These are phyloP conservation scores for Aporrectodea caliginosa DNA, from an alignment of 1,140 invertebrate species.

Conservation along the genomic window DNA sequence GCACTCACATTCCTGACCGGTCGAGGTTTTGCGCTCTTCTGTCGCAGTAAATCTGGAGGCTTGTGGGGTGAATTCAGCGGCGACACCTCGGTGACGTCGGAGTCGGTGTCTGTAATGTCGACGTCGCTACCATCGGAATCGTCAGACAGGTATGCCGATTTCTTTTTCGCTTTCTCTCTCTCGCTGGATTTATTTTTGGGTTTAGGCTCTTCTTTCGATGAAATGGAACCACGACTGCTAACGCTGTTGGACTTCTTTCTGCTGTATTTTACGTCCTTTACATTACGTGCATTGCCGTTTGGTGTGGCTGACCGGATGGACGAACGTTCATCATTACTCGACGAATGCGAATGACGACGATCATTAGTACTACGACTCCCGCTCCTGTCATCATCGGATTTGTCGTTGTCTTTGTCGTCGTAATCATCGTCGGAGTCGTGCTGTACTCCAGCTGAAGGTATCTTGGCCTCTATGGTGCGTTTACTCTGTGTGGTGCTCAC, in stretches of 20 bases:
- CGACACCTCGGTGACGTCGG: conserved; percentile 47
- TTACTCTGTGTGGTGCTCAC: not conserved
- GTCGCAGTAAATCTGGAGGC: not conserved
- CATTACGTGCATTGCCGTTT: too few species aligned
- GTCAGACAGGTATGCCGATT: conserved; percentile 1
- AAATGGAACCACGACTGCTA: too few species aligned
- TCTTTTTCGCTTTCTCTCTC: not conserved
- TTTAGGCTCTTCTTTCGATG: not conserved
- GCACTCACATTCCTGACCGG: not conserved
- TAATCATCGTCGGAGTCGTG: not conserved
- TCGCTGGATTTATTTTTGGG: not conserved
- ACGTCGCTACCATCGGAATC: conserved; percentile 35
- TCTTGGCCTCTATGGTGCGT: not conserved
- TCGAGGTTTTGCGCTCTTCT: conserved; percentile 18
- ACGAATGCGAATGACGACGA: not conserved
- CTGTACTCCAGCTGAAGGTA: not conserved
- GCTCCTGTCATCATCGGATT: conserved; percentile 22
- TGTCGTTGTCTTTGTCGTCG: not conserved
- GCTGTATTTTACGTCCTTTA: too few species aligned
- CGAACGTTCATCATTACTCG: not conserved
- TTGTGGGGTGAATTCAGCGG: conserved; percentile 42
- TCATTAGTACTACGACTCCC: not conserved
- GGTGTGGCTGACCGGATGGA: too few species aligned
- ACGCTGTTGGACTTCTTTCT: too few species aligned
- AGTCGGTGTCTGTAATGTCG: not conserved